Evolutionary conservation across 2,113 vertebrate genomes (phyloP).

Genomic region (Leiothrix lutea): DNA sequence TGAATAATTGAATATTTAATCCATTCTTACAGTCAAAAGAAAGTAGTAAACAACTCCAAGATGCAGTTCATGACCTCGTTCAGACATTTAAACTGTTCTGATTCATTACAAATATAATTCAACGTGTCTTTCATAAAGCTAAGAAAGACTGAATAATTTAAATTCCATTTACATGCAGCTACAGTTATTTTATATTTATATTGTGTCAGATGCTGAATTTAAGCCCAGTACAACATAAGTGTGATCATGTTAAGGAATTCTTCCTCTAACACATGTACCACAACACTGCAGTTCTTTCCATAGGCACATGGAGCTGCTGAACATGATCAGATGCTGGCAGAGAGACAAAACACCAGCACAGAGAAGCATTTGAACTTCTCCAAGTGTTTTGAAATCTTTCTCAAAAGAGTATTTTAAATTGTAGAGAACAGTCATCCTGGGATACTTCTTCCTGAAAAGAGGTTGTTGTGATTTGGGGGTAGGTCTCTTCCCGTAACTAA

Average conservation of each 20-base stretch:
- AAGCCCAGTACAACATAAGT: not conserved
- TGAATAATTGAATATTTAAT: not conserved
- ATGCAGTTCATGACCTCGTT: not conserved
- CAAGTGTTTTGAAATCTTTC: not conserved
- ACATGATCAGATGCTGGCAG: not conserved
- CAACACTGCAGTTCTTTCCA: not conserved
- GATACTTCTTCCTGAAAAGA: not conserved
- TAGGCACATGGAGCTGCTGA: fast-evolving
- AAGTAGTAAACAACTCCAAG: not conserved
- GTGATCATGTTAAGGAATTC: not conserved
- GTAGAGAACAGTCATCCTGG: not conserved
- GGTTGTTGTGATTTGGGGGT: fast-evolving
- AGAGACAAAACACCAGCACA: not conserved
- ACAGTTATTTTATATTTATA: not conserved
- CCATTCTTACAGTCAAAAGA: not conserved
- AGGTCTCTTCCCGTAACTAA: fast-evolving
- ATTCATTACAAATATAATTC: not conserved
- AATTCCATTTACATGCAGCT: not conserved
- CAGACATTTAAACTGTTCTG: not conserved
- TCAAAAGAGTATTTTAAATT: not conserved
- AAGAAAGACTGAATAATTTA: not conserved
- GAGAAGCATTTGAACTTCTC: not conserved
- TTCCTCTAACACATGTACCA: not conserved
- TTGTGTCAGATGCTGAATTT: not conserved
- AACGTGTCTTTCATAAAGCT: not conserved